phyloP scores from a whole-genome alignment of 2,888 invertebrate genomes.

The Bellardia bayeri region DNA sequence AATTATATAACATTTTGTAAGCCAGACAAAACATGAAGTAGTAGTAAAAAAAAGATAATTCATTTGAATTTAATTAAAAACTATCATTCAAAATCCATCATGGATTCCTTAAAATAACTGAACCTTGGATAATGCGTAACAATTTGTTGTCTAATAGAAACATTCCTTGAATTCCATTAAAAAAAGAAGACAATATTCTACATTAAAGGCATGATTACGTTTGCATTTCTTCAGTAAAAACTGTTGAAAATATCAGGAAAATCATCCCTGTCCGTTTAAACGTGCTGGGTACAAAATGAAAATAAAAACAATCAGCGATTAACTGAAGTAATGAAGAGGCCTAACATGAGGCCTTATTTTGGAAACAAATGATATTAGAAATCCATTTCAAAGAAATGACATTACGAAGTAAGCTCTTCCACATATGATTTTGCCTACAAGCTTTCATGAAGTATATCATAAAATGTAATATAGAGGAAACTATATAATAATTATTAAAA shows the following conservation, averaged over 20 bases:
- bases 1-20: background rate
- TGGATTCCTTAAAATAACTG: conserved; percentile 52
- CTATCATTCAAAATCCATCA: conserved; percentile 58
- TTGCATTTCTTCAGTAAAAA: conserved; percentile 46
- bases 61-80: conserved; percentile 67
- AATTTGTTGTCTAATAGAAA: conserved; percentile 80
- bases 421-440: too few relatives aligned
- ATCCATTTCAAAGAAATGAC: too few relatives aligned
- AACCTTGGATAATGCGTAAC: conserved; percentile 73
- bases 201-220: conserved; percentile 34
- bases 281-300: background rate
- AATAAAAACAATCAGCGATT: too few relatives aligned
- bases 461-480: too few relatives aligned
- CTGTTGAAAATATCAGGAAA: background rate
- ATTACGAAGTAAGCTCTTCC: too few relatives aligned
- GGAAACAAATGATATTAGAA: too few relatives aligned
- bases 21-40: background rate
- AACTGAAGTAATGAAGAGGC: too few relatives aligned
- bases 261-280: conserved; percentile 47
- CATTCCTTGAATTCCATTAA: conserved; percentile 76
- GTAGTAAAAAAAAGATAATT: conserved; percentile 33
- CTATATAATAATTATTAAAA: too few relatives aligned
- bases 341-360: too few relatives aligned
- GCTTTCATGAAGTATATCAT: too few relatives aligned
- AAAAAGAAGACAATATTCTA: conserved; percentile 44